Percentiles rank a stretch among this genome's conserved stretches.
Conservation (phyloP, 2,888 invertebrate genomes). For the Cecidostiba fungosa region DNA sequence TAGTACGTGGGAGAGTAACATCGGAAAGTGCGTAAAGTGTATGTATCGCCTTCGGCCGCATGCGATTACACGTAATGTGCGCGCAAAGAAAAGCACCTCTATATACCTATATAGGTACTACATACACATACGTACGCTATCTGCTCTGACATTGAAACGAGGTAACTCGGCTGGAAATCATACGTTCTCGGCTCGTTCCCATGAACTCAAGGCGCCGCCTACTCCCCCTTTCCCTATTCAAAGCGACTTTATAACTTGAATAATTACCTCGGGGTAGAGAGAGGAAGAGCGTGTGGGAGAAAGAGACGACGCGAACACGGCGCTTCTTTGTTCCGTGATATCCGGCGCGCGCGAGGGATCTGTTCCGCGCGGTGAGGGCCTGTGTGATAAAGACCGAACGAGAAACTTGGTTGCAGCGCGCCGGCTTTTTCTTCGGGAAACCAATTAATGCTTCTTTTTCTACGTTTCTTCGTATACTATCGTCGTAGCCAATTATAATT, state of each 20-base stretch:
- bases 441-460: conserved; percentile 29
- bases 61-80: conserved; percentile 20
- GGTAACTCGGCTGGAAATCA: conserved; percentile 28
- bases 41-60: conserved; percentile 1
- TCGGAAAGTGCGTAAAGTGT: conserved; percentile 10
- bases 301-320: conserved; percentile 3
- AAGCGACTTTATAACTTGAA: conserved; percentile 50
- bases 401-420: background rate
- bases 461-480: background rate
- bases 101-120: background rate
- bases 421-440: conserved; percentile 24
- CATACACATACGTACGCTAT: background rate
- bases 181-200: conserved; percentile 50
- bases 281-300: conserved; percentile 29
- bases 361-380: background rate
- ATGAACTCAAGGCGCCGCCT: conserved; percentile 24
- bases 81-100: background rate
- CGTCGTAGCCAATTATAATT: background rate
- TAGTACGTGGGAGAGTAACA: background rate
- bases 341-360: conserved; percentile 42
- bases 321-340: conserved; percentile 49
- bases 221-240: conserved; percentile 26
- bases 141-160: conserved; percentile 34
- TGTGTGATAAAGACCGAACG: conserved; percentile 5
- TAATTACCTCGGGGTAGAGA: conserved; percentile 38